Base-by-base conservation (phyloP, 2,888 invertebrate species). In the Acrocera orbiculus region DNA sequence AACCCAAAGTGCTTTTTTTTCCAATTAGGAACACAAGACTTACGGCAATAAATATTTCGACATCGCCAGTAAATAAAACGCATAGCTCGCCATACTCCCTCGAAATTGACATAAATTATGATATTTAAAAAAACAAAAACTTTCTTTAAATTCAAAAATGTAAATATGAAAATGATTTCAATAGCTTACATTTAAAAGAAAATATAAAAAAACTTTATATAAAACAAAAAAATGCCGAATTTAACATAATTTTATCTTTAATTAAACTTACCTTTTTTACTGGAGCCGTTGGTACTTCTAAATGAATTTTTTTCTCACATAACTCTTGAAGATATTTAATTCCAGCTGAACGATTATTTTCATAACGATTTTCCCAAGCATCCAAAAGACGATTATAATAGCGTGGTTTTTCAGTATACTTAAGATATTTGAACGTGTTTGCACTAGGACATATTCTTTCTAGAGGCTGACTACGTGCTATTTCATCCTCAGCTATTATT, bases 341-440 rank as follows among this genome's bases (percentile, higher is more conserved):
- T n/a, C 76, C 61, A 11, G 43, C 41, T 0, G 49, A 46, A 5
- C 61, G 54, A 42, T 85, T 68, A 47, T 75, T 67, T 4, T 43
- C 44, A 54, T 83, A 89, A 42, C 74, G 70, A 16, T 67, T 58
- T 58, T 92, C 87, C 92, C 92, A 95, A 5, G 89, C 87, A 56
- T 92, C 86, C 48, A 92, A 69, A 40, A 95, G 65, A 39, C 86
- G 69, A 59, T 93, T 92, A 57, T 92, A 90, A 62, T 95, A 95
- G 10, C 89, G 65, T 2, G 81, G 75, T 3, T 72, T 71, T 43
- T 87, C 77, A 49, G 92, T 75, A 59, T 70, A 92, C 34, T 70
- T 65, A 37, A 89, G 69, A 61, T 90, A 95, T 40, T 69, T 67
- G 59, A 82, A 67, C 0, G 85, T 73, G 24, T 67, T 60, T 0